These are phyloP conservation scores for Casuarius casuarius DNA, from an alignment of 2,113 vertebrate genomes.

Conservation along the genomic window DNA sequence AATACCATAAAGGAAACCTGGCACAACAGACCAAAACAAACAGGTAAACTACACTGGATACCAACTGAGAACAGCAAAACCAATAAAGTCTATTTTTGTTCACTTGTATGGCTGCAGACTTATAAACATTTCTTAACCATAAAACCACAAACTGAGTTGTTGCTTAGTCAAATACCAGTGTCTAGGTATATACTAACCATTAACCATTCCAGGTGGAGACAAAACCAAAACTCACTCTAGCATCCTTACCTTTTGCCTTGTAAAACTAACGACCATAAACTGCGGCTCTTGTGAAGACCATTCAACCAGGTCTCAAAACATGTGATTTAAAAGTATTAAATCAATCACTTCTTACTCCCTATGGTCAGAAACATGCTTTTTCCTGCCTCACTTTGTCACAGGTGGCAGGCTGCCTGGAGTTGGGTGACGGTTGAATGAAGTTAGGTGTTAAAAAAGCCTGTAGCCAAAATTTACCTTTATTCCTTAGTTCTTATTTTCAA, in stretches of 20 bases:
- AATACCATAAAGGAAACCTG: neutral
- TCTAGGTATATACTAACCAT: neutral
- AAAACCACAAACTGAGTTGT: neutral
- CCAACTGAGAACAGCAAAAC: neutral
- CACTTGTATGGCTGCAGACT: neutral
- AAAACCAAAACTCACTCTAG: neutral
- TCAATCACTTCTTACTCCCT: neutral
- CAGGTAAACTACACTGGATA: neutral
- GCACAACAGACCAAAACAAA: neutral
- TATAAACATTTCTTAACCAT: neutral
- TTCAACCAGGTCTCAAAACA: neutral
- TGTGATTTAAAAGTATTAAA: neutral
- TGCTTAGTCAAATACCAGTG: neutral
- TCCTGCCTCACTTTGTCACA: neutral
- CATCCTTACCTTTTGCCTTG: neutral
- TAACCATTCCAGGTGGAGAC: neutral
- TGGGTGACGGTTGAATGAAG: too few species aligned
- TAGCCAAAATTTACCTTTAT: neutral
- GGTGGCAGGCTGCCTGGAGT: neutral
- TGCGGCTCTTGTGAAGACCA: neutral
- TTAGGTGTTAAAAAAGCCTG: neutral
- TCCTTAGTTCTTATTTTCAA: neutral
- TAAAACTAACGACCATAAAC: neutral
- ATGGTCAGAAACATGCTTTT: neutral
- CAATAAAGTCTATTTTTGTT: neutral